A percentile compares a stretch with the other conserved stretches of the same genome.
Conservation (phyloP, 1,140 invertebrate genomes). For the Drosophila bipectinata region DNA sequence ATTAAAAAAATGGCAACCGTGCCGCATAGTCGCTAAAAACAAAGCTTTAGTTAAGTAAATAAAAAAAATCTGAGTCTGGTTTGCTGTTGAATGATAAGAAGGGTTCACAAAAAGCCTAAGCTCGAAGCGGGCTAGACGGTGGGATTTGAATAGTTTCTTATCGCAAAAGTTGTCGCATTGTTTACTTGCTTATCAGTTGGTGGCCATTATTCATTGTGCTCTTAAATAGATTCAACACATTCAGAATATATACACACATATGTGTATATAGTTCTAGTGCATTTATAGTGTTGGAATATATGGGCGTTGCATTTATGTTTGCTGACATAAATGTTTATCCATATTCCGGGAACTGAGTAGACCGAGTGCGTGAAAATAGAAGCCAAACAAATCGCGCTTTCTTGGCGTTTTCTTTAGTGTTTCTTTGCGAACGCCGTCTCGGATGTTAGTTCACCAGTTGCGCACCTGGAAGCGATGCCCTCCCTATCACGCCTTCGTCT, state of each 20-base stretch:
- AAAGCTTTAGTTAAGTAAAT: not conserved
- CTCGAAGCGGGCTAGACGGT: not conserved
- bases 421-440: conserved; percentile 9
- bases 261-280: not conserved
- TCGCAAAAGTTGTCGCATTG: conserved; percentile 16
- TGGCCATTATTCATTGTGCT: conserved; percentile 21
- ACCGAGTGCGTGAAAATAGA: conserved; percentile 28
- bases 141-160: conserved; percentile 1
- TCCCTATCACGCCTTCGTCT: conserved; percentile 23
- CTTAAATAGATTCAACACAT: conserved; percentile 20
- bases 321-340: conserved; percentile 16
- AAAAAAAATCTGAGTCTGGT: not conserved
- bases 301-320: conserved; percentile 21
- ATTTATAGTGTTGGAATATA: not conserved
- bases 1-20: not conserved
- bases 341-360: conserved; percentile 7
- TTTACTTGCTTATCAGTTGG: conserved; percentile 33
- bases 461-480: conserved; percentile 30
- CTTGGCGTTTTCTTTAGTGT: conserved; percentile 8
- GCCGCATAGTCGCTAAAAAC: not conserved
- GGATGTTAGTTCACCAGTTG: conserved; percentile 44
- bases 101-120: not conserved
- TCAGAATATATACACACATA: not conserved
- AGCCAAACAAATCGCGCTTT: conserved; percentile 40
- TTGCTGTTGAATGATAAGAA: not conserved